These are phyloP conservation scores for Coptotermes formosanus DNA, from an alignment of 1,140 invertebrate genomes.

Conservation along the genomic window DNA sequence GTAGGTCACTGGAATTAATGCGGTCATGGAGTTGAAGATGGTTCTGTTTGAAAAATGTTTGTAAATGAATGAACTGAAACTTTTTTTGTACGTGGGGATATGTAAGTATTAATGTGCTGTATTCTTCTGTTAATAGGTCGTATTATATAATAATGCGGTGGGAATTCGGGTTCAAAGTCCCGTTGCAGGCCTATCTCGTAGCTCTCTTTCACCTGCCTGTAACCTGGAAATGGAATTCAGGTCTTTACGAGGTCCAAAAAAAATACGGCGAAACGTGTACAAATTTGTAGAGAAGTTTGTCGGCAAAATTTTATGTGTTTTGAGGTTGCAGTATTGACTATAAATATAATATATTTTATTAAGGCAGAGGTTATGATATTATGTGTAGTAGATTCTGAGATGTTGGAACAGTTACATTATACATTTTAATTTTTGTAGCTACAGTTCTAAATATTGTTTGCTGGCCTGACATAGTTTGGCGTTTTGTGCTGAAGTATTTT, in stretches of 20 bases:
- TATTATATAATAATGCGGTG: not conserved
- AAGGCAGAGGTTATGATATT: not conserved
- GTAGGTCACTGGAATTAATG: slow-evolving; percentile 33
- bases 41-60: slow-evolving; percentile 21
- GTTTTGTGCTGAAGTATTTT: too few relatives aligned
- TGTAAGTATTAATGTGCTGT: slow-evolving; percentile 26
- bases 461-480: not conserved
- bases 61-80: slow-evolving; percentile 24
- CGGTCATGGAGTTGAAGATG: slow-evolving; percentile 23
- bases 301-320: not conserved
- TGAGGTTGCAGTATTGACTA: not conserved
- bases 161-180: slow-evolving; percentile 18
- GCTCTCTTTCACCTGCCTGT: slow-evolving; percentile 20
- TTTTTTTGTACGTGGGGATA: slow-evolving; percentile 24
- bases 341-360: not conserved
- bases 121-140: not conserved
- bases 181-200: not conserved
- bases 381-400: not conserved
- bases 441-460: not conserved
- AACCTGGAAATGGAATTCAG: slow-evolving; percentile 22
- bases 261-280: not conserved
- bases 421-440: not conserved
- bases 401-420: not conserved
- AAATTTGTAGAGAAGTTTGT: not conserved
- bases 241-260: not conserved